These are phyloP conservation scores for Holothuria glaberrima DNA, from an alignment of 35 echinoderm and acorn worm species.

Conservation along the genomic window DNA sequence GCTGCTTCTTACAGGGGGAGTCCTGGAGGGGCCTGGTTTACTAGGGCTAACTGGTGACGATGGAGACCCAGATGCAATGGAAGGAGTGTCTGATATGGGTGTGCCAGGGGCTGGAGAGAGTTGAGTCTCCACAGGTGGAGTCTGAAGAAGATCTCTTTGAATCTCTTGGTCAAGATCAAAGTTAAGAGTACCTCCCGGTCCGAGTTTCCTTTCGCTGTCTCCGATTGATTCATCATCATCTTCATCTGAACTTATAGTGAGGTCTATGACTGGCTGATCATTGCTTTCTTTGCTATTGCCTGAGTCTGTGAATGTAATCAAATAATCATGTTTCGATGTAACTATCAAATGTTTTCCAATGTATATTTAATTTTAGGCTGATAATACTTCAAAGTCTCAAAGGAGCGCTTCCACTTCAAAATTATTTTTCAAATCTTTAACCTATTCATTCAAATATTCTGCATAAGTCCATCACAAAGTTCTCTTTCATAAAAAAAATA, in stretches of 20 bases:
- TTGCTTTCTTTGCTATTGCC: conserved; percentile 37
- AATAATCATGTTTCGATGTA: background rate
- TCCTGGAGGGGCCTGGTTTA: conserved; percentile 31
- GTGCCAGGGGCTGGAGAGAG: conserved; percentile 17
- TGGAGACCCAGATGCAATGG: conserved; percentile 41
- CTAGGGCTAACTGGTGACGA: conserved; percentile 17
- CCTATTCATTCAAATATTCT: too few relatives aligned
- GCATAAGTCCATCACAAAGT: too few relatives aligned
- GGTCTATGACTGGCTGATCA: conserved; percentile 39
- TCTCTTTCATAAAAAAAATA: too few relatives aligned
- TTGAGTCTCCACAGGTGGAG: conserved; percentile 9
- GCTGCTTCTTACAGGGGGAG: background rate
- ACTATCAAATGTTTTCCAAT: background rate
- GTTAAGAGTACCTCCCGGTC: background rate
- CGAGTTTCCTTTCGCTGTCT: background rate
- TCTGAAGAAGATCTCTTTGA: conserved; percentile 46
- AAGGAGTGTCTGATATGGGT: conserved; percentile 45
- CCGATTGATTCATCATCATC: conserved; percentile 16
- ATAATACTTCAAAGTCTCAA: too few relatives aligned
- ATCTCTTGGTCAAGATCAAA: conserved; percentile 55
- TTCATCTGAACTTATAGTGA: conserved; percentile 36
- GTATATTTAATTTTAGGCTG: background rate
- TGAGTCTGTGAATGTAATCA: conserved; percentile 5
- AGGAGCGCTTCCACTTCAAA: too few relatives aligned
- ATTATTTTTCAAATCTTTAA: too few relatives aligned